Evolutionary conservation across 1,140 invertebrate species (phyloP), one percentile per base, ranked within the genome.

Genomic region (Octopus sinensis): DNA sequence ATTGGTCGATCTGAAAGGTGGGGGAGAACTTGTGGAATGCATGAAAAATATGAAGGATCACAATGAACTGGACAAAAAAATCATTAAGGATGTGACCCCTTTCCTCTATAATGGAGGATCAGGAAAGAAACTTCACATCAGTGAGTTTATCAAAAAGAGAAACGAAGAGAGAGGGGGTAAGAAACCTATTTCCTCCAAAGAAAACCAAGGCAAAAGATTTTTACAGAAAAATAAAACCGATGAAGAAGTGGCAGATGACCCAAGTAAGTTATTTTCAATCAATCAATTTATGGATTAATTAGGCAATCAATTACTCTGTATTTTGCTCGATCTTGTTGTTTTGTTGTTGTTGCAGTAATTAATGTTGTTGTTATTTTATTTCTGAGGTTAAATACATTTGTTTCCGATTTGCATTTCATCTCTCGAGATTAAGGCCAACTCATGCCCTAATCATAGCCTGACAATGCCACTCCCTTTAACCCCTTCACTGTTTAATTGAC

Each of bases 81-180:
- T 91, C 53, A 94, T 95, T 90, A 96, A 95, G 6, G 96, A 97
- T 90, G 95, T 98, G 2, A 94, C 95, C 85, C 96, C 95, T 0
- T 98, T 96, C 91, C 90, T 99, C 9, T 98, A 98, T 90, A 97
- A 98, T 87, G 95, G 95, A 88, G 97, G 97, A 3, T 93, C 94
- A 87, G 97, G 97, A 0, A 94, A 95, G 80, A 94, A 95, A 90
- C 94, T 98, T 86, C 96, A 96, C 0, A 94, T 98, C 84, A 94
- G 95, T 0, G 94, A 97, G 88, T 88, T 98, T 4, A 96, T 98
- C 9, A 91, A 97, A 12, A 90, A 96, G 30, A 92, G 97, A 84
- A 98, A 98, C 89, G 95, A 88, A 80, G 87, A 88, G 73, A 81
- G 86, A 12, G 23, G 54, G n/a, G 30, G 56, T 5, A 80, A 23